Conservation (phyloP, 2,888 invertebrate species). For the Mesorhabditis spiculigera region DNA sequence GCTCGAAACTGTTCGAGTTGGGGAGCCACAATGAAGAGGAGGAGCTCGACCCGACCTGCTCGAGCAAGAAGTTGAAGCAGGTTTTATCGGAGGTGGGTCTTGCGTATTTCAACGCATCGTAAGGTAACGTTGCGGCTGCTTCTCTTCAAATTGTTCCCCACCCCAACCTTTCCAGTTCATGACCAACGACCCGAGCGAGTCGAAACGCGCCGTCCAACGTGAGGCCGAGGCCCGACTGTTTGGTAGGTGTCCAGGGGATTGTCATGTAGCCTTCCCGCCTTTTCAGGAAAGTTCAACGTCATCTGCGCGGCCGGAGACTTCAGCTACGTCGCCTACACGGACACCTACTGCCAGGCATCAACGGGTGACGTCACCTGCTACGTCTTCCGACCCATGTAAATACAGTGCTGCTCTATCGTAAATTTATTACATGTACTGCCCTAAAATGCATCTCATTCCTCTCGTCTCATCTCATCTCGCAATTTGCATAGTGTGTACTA, state of each 20-base stretch:
- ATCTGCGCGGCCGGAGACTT: slow-evolving; percentile 56
- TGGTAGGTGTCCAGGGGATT: slow-evolving; percentile 12
- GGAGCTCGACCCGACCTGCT: slow-evolving; percentile 55
- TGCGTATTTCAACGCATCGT: background rate
- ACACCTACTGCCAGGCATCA: slow-evolving; percentile 41
- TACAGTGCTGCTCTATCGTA: background rate
- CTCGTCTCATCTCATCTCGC: no score
- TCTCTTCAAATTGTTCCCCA: background rate
- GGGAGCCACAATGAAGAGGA: slow-evolving; percentile 20
- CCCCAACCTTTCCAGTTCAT: slow-evolving; percentile 43
- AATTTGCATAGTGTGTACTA: no score
- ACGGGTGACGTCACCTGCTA: slow-evolving; percentile 55
- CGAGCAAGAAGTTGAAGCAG: slow-evolving; percentile 46
- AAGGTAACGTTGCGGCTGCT: no score
- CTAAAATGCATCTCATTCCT: no score
- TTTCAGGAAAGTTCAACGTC: slow-evolving; percentile 48
- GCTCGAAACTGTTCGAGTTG: background rate
- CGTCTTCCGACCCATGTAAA: slow-evolving; percentile 49
- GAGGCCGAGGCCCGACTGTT: slow-evolving; percentile 53
- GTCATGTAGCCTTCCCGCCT: slow-evolving; percentile 9
- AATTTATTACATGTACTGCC: no score
- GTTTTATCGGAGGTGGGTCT: slow-evolving; percentile 47
- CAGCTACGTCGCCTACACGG: slow-evolving; percentile 54
- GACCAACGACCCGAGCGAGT: slow-evolving; percentile 45
- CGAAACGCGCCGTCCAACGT: slow-evolving; percentile 55